phyloP scores from a whole-genome alignment of 2,888 invertebrate genomes.

The Drosophila kokeensis region DNA sequence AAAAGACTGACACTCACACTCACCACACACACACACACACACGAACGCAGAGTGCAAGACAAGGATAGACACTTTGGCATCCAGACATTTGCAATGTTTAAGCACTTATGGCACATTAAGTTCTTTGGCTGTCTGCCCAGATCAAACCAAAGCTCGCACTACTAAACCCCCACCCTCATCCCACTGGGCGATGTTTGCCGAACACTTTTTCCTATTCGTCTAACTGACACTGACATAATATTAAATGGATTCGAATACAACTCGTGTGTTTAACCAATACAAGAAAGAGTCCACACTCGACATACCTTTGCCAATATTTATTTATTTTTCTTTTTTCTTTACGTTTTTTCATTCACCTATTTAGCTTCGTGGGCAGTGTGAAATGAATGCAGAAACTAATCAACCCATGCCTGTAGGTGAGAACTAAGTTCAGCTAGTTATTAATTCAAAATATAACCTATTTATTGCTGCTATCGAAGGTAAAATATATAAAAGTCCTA shows the following conservation, averaged over 20 bases:
- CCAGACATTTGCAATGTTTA: slow-evolving; percentile 53
- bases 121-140: slow-evolving; percentile 64
- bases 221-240: slow-evolving; percentile 59
- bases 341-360: neutral
- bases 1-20: neutral
- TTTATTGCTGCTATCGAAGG: neutral
- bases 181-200: neutral
- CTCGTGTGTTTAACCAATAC: neutral
- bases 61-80: slow-evolving; percentile 31
- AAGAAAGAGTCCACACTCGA: too few relatives aligned
- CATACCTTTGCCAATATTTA: neutral
- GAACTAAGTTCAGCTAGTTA: neutral
- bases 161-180: neutral
- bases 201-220: slow-evolving; percentile 18
- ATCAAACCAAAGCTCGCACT: slow-evolving; percentile 24
- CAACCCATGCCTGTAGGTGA: neutral
- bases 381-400: neutral
- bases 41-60: neutral
- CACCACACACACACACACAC: neutral
- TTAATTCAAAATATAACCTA: neutral
- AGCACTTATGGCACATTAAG: slow-evolving; percentile 66
- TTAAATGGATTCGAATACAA: slow-evolving; percentile 3
- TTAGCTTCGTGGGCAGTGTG: neutral
- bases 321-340: neutral
- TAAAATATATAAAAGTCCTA: neutral